Conservation (phyloP, 53 echinoderm and acorn worm species). For the Henricia sp. region DNA sequence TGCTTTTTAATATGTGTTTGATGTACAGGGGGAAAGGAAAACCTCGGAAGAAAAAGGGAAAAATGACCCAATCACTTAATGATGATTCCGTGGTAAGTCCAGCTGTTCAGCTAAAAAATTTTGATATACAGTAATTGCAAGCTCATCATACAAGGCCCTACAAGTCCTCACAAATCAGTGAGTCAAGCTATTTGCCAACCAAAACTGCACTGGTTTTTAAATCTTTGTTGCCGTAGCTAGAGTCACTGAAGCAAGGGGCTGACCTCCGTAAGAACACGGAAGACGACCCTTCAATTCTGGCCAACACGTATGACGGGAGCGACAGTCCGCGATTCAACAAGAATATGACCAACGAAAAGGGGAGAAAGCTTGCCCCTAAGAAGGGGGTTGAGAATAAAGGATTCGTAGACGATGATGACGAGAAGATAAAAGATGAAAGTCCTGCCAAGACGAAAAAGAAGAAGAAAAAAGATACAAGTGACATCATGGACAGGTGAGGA, state of each 20-base stretch:
- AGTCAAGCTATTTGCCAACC: too few species aligned
- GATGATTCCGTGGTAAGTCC: constrained; percentile 73
- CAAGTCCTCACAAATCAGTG: too few species aligned
- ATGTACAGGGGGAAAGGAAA: constrained; percentile 62
- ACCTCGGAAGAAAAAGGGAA: constrained; percentile 67
- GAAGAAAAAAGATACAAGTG: constrained; percentile 33
- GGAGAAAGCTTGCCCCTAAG: constrained; percentile 91
- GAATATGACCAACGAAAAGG: constrained; percentile 85
- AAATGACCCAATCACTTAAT: constrained; percentile 63
- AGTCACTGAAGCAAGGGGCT: constrained; percentile 78
- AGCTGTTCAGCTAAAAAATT: background rate
- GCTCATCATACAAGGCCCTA: too few species aligned
- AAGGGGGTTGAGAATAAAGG: constrained; percentile 78
- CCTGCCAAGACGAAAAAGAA: constrained; percentile 69
- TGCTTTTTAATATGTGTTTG: too few species aligned
- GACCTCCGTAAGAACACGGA: constrained; percentile 69
- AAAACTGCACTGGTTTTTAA: background rate
- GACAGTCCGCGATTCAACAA: constrained; percentile 91
- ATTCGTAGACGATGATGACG: constrained; percentile 67
- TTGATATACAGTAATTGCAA: background rate
- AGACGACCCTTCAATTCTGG: constrained; percentile 54
- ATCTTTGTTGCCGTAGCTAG: constrained; percentile 56
- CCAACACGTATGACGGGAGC: constrained; percentile 87
- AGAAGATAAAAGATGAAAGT: constrained; percentile 38
- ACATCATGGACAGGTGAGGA: constrained; percentile 19